Percentiles rank a stretch among this genome's conserved stretches.
Evolutionary conservation across 2,797 vertebrate species (phyloP).

Genomic region (Orientallactaga sibirica): DNA sequence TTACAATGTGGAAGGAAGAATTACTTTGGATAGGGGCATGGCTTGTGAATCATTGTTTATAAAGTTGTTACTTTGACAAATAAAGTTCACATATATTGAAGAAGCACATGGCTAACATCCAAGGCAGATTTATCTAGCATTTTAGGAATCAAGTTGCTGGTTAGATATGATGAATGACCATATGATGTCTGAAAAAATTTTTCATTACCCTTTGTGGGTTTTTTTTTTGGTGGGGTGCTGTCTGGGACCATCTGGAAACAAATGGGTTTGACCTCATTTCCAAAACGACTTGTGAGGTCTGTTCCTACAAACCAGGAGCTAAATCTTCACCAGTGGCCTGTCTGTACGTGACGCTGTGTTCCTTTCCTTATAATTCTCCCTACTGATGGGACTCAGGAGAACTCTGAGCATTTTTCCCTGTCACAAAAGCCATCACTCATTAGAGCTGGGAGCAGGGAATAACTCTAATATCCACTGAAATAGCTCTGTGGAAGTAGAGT

Average conservation of each 20-base stretch:
- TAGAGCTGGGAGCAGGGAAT: constrained; percentile 41
- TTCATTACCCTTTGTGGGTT: constrained; percentile 64
- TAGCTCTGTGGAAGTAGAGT: constrained; percentile 39
- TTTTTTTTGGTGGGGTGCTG: constrained; percentile 34
- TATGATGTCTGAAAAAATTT: constrained; percentile 64
- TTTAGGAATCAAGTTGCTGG: constrained; percentile 48
- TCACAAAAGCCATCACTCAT: constrained; percentile 74
- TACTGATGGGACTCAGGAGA: constrained; percentile 70
- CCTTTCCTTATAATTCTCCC: neutral
- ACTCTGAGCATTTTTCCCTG: constrained; percentile 70
- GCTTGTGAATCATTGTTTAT: constrained; percentile 41
- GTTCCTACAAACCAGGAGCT: constrained; percentile 70
- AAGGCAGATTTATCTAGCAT: constrained; percentile 37
- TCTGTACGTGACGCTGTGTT: constrained; percentile 53
- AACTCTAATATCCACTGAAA: constrained; percentile 64
- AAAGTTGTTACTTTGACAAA: constrained; percentile 47
- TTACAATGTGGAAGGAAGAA: neutral
- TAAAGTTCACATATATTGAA: constrained; percentile 14
- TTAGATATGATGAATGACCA: constrained; percentile 71
- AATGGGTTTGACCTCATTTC: constrained; percentile 80
- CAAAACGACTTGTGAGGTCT: constrained; percentile 70
- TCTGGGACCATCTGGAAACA: constrained; percentile 75
- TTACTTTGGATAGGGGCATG: constrained; percentile 5
- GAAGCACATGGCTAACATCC: constrained; percentile 47
- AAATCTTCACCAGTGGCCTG: constrained; percentile 65